Base-by-base conservation (phyloP, 2,888 invertebrate genomes). In the Euproctis similis region DNA sequence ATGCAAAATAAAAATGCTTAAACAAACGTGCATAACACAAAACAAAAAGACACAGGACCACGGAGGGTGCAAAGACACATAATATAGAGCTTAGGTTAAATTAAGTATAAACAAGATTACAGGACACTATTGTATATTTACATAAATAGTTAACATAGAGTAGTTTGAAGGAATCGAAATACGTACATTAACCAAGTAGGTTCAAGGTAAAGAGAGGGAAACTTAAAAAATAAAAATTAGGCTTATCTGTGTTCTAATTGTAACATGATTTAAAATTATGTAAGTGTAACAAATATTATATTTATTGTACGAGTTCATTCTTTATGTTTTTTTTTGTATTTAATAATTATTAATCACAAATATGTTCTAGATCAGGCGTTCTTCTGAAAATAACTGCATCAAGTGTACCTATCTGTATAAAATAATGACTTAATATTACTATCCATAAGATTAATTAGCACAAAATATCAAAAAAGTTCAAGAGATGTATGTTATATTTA, bases 231-330 rank as follows among this genome's bases (percentile, higher is more conserved):
- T n/a, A n/a, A n/a, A n/a, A 72, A 75, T 69, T 68, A 71, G 59
- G 69, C 54, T 65, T 52, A 46, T 65, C 53, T 68, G 72, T 72
- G 62, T 71, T 72, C 65, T 64, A 56, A 56, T 65, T 71, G 74
- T 76, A 77, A 76, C 71, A 73, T 65, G 75, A 77, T 76, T 14
- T 78, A 77, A 74, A 60, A 74, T 65, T 72, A 74, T 64, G 68
- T 63, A 63, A 72, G 71, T 76, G 74, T 80, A 78, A 78, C 73
- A 78, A 75, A 63, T 72, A 72, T 63, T 22, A 58, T 50, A 50
- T 66, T 72, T 75, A 77, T 81, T 82, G 81, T 82, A 80, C 80
- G 74, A 69, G 70, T 72, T 80, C 77, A 77, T 69, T 77, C 76
- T 76, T 32, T 14, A 21, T 75, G 57, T n/a, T n/a, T n/a, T n/a